phyloP scores from a whole-genome alignment of 2,888 invertebrate species.

The Leucoptera coffeella region DNA sequence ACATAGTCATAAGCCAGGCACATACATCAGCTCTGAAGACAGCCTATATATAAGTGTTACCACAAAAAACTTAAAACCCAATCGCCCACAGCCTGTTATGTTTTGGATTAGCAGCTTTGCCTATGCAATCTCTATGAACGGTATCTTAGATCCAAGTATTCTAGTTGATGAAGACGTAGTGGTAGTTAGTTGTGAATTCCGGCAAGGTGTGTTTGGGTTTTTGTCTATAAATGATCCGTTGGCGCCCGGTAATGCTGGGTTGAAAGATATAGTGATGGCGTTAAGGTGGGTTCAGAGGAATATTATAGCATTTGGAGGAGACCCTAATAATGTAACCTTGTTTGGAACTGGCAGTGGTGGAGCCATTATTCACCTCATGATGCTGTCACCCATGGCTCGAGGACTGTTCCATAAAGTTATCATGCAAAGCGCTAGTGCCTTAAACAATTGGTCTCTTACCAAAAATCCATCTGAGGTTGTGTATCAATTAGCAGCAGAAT shows the following conservation, averaged over 20 bases:
- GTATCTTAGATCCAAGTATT: conserved; percentile 23
- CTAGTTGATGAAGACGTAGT: conserved; percentile 24
- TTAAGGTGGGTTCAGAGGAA: conserved; percentile 38
- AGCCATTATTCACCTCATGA: conserved; percentile 35
- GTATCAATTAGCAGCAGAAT: conserved; percentile 18
- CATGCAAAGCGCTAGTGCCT: conserved; percentile 34
- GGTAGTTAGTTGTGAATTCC: conserved; percentile 33
- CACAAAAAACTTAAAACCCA: conserved; percentile 19
- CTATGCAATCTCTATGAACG: conserved; percentile 18
- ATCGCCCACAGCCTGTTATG: conserved; percentile 37
- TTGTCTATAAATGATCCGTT: conserved; percentile 29
- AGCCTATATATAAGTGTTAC: conserved; percentile 35
- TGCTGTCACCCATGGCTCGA: conserved; percentile 38
- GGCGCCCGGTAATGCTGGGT: conserved; percentile 38
- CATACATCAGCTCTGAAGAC: conserved; percentile 25
- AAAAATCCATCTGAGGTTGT: conserved; percentile 24
- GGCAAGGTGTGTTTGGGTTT: conserved; percentile 41
- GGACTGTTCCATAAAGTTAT: conserved; percentile 42
- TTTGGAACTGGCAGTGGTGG: conserved; percentile 42
- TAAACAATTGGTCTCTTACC: conserved; percentile 29
- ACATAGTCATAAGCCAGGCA: conserved; percentile 2
- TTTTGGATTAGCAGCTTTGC: conserved; percentile 41
- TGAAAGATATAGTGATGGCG: conserved; percentile 38
- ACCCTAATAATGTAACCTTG: conserved; percentile 36
- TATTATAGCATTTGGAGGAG: conserved; percentile 33